phyloP scores from a whole-genome alignment of 2,113 vertebrate genomes.

The Crotalus helleri region DNA sequence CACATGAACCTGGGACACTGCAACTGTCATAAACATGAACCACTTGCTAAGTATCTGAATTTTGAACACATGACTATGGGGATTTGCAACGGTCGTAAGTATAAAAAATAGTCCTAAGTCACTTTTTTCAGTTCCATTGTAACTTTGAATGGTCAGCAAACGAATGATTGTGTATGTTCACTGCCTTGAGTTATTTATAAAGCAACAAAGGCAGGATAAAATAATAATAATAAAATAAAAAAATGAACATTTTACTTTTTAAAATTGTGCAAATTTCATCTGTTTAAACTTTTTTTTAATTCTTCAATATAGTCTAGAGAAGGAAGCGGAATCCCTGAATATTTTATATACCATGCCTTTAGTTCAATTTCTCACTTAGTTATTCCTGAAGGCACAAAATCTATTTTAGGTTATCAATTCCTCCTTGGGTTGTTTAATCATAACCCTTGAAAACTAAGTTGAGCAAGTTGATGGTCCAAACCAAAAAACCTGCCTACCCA shows the following conservation, averaged over 20 bases:
- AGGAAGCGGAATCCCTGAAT: background rate
- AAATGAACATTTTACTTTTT: background rate
- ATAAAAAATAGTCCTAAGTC: background rate
- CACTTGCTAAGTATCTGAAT: background rate
- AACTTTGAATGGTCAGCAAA: background rate
- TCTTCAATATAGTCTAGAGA: background rate
- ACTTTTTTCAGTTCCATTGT: background rate
- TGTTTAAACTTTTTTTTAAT: background rate
- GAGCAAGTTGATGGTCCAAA: background rate
- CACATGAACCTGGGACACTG: background rate
- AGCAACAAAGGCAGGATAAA: background rate
- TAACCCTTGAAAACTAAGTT: background rate
- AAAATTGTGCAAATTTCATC: background rate
- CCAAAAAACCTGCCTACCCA: background rate
- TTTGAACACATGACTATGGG: background rate
- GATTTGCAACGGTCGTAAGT: background rate
- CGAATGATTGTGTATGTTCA: background rate
- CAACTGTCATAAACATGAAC: background rate
- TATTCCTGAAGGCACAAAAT: background rate
- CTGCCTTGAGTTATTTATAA: background rate
- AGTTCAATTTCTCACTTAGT: background rate
- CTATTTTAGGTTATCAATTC: background rate
- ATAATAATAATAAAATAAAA: background rate
- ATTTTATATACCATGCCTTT: background rate
- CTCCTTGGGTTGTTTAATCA: background rate